Percentiles rank a stretch among this genome's conserved stretches.
Evolutionary conservation across 1,140 invertebrate genomes (phyloP).

Genomic region (Leptopilina clavipes): DNA sequence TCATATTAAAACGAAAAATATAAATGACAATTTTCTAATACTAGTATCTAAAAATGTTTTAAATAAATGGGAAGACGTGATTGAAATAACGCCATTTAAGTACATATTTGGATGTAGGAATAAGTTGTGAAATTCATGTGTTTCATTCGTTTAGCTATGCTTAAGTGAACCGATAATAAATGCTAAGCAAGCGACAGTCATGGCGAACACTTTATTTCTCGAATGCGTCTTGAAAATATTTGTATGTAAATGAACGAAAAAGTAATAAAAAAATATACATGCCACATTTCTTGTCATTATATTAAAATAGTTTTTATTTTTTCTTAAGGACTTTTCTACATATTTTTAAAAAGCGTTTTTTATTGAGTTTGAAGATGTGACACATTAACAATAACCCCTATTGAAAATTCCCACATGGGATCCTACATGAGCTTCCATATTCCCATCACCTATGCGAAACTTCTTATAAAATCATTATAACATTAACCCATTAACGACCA

Average conservation of each 20-base stretch:
- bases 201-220: constrained; percentile 60
- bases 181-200: constrained; percentile 49
- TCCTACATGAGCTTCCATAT: too few species aligned
- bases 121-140: constrained; percentile 53
- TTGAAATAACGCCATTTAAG: constrained; percentile 53
- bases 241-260: constrained; percentile 73
- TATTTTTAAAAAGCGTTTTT: too few species aligned
- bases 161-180: constrained; percentile 51
- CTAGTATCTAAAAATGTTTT: constrained; percentile 5
- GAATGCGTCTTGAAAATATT: constrained; percentile 69
- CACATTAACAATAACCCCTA: too few species aligned
- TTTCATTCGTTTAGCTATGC: constrained; percentile 57
- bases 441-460: too few species aligned
- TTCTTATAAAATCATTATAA: too few species aligned
- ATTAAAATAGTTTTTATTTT: too few species aligned
- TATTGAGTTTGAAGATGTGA: too few species aligned
- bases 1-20: constrained; percentile 1
- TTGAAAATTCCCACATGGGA: too few species aligned
- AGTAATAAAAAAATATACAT: constrained; percentile 67
- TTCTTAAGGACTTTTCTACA: too few species aligned
- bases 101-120: constrained; percentile 53
- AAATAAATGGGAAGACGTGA: constrained; percentile 42
- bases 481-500: too few species aligned
- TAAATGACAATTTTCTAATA: constrained; percentile 32
- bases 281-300: constrained; percentile 49